Percentiles rank a stretch among this genome's conserved stretches.
phyloP scores from a whole-genome alignment of 2,797 vertebrate species.

The Sebastes umbrosus region DNA sequence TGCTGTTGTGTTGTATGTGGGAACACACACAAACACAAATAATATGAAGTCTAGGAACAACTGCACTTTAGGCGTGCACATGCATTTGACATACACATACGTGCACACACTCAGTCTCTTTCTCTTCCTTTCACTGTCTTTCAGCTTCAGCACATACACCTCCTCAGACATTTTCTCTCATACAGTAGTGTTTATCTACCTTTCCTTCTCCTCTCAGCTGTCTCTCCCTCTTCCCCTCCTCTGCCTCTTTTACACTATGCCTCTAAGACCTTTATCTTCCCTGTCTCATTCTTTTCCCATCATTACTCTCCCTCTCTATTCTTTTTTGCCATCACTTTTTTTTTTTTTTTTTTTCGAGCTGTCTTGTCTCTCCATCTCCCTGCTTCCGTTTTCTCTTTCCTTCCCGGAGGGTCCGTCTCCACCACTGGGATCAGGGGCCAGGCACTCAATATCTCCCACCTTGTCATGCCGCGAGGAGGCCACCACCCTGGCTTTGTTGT shows the following conservation, averaged over 20 bases:
- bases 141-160: background rate
- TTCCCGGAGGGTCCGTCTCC: constrained; percentile 42
- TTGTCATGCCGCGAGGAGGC: constrained; percentile 66
- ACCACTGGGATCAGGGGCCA: constrained; percentile 62
- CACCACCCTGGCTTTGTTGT: constrained; percentile 66
- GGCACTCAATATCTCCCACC: constrained; percentile 75
- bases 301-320: constrained; percentile 47
- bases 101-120: background rate
- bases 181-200: constrained; percentile 36
- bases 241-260: constrained; percentile 41
- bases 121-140: background rate
- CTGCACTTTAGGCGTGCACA: background rate
- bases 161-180: background rate
- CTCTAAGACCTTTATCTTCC: constrained; percentile 53
- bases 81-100: background rate
- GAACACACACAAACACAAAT: background rate
- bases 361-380: constrained; percentile 51
- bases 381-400: constrained; percentile 19
- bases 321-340: constrained; percentile 42
- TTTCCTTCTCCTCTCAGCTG: constrained; percentile 20
- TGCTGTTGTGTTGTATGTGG: background rate
- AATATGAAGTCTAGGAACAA: background rate
- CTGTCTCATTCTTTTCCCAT: constrained; percentile 60
- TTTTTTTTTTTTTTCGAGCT: background rate
- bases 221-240: background rate